These are phyloP conservation scores for Myrmecobius fasciatus DNA, from an alignment of 2,113 vertebrate species.

Conservation along the genomic window DNA sequence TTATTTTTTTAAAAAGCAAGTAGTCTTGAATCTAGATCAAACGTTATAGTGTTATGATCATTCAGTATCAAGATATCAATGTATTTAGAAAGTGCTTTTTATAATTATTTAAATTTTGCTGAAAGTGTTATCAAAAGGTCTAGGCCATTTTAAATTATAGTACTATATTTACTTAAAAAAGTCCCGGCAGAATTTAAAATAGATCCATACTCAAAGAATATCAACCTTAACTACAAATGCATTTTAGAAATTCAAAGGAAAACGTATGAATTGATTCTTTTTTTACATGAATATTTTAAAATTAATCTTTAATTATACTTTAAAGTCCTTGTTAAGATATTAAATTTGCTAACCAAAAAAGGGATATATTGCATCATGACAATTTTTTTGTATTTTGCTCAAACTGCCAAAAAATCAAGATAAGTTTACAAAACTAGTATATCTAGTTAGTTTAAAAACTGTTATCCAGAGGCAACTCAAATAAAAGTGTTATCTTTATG, in stretches of 20 bases:
- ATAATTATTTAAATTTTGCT: slow-evolving; percentile 54
- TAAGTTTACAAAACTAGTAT: background rate
- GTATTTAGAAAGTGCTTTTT: slow-evolving; percentile 60
- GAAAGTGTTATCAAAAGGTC: slow-evolving; percentile 55
- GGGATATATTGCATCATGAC: background rate
- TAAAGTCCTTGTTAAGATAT: background rate
- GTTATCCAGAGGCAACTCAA: background rate
- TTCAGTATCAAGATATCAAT: slow-evolving; percentile 60
- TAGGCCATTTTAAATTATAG: slow-evolving; percentile 49
- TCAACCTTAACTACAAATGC: slow-evolving; percentile 37
- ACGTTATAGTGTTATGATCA: slow-evolving; percentile 48
- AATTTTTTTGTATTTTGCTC: slow-evolving; percentile 28
- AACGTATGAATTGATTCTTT: slow-evolving; percentile 33
- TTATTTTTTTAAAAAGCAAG: slow-evolving; percentile 61
- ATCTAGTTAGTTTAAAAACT: slow-evolving; percentile 11
- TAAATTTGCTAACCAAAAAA: slow-evolving; percentile 10
- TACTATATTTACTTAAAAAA: slow-evolving; percentile 25
- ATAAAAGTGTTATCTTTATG: background rate
- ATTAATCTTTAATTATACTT: slow-evolving; percentile 35
- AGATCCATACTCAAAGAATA: background rate
- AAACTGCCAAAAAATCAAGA: slow-evolving; percentile 31
- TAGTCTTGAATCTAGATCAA: slow-evolving; percentile 66
- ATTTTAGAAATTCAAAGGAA: slow-evolving; percentile 30
- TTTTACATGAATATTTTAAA: slow-evolving; percentile 27
- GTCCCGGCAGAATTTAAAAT: slow-evolving; percentile 3